A percentile compares a stretch with the other conserved stretches of the same genome.
Conservation (phyloP, 2,888 invertebrate species). For the Linnaemya vulpina region DNA sequence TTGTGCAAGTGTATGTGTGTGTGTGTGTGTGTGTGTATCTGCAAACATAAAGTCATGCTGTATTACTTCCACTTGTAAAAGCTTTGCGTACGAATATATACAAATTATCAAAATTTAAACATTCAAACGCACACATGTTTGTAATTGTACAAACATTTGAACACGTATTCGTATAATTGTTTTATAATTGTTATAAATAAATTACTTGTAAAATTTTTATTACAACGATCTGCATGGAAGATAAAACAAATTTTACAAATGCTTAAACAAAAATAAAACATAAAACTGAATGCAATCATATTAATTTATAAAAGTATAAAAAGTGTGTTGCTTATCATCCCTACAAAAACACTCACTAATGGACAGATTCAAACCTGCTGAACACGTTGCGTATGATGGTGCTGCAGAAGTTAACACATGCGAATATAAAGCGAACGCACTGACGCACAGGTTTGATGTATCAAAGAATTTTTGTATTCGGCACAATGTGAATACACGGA, state of each 20-base stretch:
- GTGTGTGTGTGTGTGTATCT: not conserved
- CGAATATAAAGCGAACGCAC: slow-evolving; percentile 29
- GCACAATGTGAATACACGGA: not conserved
- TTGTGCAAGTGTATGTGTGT: not conserved
- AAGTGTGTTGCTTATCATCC: not conserved
- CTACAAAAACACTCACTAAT: not conserved
- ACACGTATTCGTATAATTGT: slow-evolving; percentile 61
- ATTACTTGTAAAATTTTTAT: slow-evolving; percentile 71
- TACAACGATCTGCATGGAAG: slow-evolving; percentile 55
- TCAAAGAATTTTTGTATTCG: slow-evolving; percentile 1
- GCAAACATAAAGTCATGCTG: slow-evolving; percentile 10
- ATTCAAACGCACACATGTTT: not conserved
- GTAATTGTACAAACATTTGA: slow-evolving; percentile 34
- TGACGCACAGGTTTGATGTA: not conserved
- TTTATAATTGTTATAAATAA: slow-evolving; percentile 71
- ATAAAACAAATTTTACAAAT: slow-evolving; percentile 52
- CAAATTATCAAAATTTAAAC: not conserved
- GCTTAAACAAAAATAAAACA: not conserved
- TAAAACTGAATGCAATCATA: slow-evolving; percentile 37
- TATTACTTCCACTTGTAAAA: not conserved
- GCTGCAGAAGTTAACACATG: slow-evolving; percentile 12
- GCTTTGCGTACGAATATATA: not conserved
- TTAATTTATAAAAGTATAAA: slow-evolving; percentile 41
- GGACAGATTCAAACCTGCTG: not conserved
- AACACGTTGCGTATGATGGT: slow-evolving; percentile 31